Base-by-base conservation (phyloP, 2,888 invertebrate genomes). In the Meghimatium bilineatum region DNA sequence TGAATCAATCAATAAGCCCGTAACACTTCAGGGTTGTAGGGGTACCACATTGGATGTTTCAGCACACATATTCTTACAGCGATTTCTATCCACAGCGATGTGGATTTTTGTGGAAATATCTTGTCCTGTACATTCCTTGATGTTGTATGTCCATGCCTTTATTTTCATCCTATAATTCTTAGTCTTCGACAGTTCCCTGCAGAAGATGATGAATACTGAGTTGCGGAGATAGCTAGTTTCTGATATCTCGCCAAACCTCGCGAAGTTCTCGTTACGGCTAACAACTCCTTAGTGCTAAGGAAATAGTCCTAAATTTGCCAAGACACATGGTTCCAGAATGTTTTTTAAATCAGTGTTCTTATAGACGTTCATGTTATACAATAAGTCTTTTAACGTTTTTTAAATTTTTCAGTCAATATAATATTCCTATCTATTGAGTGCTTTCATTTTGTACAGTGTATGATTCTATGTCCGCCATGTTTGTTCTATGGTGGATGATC, bases 381-480 rank as follows among this genome's bases (percentile, higher is more conserved):
- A 49, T 49, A 8, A n/a, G 49, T 56, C 56, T 10, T 23, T 14
- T 5, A 56, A 17, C 23, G 23, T 56, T 20, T n/a, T n/a, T 63
- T 63, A 63, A 26, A 20, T 56, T 63, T n/a, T 2, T 63, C n/a
- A 63, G 12, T 5, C 6, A 12, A 8, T 38, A 26, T n/a, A 32
- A 38, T 8, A 38, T 38, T 38, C n/a, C 2, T 0, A 71, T 26
- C 26, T 2, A 26, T 71, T n/a, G 10, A 71, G n/a, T 71, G 23
- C 6, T 1, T 71, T 23, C 6, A n/a, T n/a, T 8, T 63, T 63
- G 60, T 63, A 26, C 3, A 8, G 60, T 71, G 71, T 38, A 71
- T 36, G 10, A 38, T 36, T 71, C 71, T 32, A 74, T 32, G 32
- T 32, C 74, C 52, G 74, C 74, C 74, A 74, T 74, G 23, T 74